Conservation (phyloP, 2,797 vertebrate genomes). For the Microctenopoma lineatum region DNA sequence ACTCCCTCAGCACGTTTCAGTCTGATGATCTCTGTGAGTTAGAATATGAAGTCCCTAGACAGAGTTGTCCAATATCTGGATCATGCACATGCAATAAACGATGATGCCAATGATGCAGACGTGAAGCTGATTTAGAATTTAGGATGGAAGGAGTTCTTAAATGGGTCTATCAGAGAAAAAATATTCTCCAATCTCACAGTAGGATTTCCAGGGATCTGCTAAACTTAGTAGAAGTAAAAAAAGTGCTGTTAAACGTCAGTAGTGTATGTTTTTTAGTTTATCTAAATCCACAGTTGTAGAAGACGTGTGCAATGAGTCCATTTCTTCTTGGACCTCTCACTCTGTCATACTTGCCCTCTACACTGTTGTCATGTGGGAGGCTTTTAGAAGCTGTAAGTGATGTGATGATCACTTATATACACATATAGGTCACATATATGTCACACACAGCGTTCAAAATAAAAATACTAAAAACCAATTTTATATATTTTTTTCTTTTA, state of each 20-base stretch:
- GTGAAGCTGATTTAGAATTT: slow-evolving; percentile 7
- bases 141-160: neutral
- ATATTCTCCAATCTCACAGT: neutral
- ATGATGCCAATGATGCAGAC: slow-evolving; percentile 1
- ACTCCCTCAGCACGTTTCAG: slow-evolving; percentile 11
- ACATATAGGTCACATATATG: no score
- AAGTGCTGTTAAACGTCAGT: neutral
- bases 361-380: slow-evolving; percentile 53
- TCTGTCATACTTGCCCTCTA: slow-evolving; percentile 30
- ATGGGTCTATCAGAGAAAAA: neutral
- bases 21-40: slow-evolving; percentile 27
- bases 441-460: no score
- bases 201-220: neutral
- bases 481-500: neutral
- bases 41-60: slow-evolving; percentile 27
- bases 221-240: neutral
- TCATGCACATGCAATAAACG: no score
- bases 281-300: no score
- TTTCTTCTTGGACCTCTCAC: slow-evolving; percentile 51
- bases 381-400: slow-evolving; percentile 30
- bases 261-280: neutral
- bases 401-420: slow-evolving; percentile 17
- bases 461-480: neutral
- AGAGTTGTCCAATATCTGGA: neutral
- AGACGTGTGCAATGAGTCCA: slow-evolving; percentile 39